phyloP scores from a whole-genome alignment of 2,888 invertebrate species.

The Endotricha flammealis region DNA sequence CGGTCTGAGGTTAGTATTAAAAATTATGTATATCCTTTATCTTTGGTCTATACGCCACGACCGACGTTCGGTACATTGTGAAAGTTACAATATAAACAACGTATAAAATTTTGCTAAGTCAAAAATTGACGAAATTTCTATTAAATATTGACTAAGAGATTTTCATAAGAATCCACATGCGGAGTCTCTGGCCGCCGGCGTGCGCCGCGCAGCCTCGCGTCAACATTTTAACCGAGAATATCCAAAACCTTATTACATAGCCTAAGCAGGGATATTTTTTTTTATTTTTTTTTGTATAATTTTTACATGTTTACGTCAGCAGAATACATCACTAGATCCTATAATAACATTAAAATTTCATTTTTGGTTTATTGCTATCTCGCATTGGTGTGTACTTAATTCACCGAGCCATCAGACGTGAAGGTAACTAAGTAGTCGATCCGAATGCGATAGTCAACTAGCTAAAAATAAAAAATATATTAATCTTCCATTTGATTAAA shows the following conservation, averaged over 20 bases:
- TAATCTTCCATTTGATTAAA: constrained; percentile 69
- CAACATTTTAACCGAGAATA: constrained; percentile 61
- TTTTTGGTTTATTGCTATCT: constrained; percentile 78
- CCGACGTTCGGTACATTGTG: constrained; percentile 65
- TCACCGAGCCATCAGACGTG: constrained; percentile 37
- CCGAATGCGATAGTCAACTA: constrained; percentile 72
- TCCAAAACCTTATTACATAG: constrained; percentile 69
- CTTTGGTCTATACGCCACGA: constrained; percentile 74
- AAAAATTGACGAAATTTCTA: constrained; percentile 76
- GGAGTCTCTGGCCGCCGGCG: constrained; percentile 52
- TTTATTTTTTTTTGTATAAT: constrained; percentile 63
- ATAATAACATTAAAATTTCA: constrained; percentile 71
- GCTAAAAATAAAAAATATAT: constrained; percentile 78
- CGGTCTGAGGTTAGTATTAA: constrained; percentile 74
- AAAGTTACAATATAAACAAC: constrained; percentile 67
- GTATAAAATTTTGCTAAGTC: constrained; percentile 78
- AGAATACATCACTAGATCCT: constrained; percentile 72
- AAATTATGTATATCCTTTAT: constrained; percentile 69
- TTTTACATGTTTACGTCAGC: constrained; percentile 73
- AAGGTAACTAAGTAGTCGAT: constrained; percentile 59
- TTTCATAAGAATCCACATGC: constrained; percentile 76
- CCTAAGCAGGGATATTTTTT: constrained; percentile 75
- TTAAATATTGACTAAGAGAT: constrained; percentile 75
- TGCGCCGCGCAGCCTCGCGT: constrained; percentile 60
- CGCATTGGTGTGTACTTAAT: constrained; percentile 54